Percentiles rank a stretch among this genome's conserved stretches.
phyloP scores from a whole-genome alignment of 2,888 invertebrate genomes.

The Acronicta alni region DNA sequence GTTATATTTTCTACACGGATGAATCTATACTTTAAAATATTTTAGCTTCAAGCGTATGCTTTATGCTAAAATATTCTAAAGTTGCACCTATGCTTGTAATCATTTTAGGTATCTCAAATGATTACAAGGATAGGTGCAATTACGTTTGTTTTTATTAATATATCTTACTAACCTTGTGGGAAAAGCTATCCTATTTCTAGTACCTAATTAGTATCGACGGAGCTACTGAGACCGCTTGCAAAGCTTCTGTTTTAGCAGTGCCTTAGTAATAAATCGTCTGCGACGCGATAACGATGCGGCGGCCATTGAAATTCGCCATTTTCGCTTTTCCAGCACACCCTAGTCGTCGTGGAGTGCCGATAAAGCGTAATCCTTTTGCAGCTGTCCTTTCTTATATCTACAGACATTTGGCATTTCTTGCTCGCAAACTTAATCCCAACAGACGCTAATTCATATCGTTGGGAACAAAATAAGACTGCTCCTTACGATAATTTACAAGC shows the following conservation, averaged over 20 bases:
- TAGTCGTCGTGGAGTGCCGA: constrained; percentile 41
- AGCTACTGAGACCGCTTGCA: constrained; percentile 1
- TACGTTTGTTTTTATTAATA: no score
- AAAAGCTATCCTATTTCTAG: no score
- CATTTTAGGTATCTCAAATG: no score
- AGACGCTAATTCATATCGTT: constrained; percentile 38
- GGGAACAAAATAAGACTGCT: constrained; percentile 33
- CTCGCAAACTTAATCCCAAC: constrained; percentile 35
- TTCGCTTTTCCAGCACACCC: constrained; percentile 27
- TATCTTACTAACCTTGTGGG: no score
- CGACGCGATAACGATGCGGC: constrained; percentile 39
- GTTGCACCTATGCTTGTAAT: no score
- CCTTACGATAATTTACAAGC: constrained; percentile 43
- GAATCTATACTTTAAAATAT: no score
- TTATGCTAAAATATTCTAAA: no score
- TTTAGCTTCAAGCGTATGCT: no score
- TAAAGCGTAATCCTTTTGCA: constrained; percentile 54
- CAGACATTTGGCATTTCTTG: constrained; percentile 31
- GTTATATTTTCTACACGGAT: no score
- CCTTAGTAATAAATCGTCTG: constrained; percentile 49
- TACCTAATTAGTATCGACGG: not conserved
- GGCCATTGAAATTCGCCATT: constrained; percentile 36
- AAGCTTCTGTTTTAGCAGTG: constrained; percentile 33
- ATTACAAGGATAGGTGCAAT: no score
- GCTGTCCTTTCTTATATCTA: constrained; percentile 40